Conservation (phyloP, 2,113 vertebrate genomes). For the Pelvicachromis taeniatus region DNA sequence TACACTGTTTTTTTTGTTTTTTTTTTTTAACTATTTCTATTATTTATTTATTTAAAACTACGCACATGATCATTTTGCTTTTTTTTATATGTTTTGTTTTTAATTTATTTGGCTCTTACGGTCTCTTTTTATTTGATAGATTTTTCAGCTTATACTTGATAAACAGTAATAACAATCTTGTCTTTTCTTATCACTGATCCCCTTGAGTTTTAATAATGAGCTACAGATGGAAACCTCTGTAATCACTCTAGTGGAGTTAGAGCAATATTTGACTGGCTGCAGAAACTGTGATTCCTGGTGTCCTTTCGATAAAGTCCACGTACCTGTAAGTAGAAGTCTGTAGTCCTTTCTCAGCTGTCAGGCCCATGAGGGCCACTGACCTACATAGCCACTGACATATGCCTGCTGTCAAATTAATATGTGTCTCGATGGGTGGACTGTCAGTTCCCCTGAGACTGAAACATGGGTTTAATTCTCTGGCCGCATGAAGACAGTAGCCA, state of each 20-base stretch:
- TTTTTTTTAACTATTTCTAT: neutral
- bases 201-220: conserved; percentile 36
- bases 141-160: conserved; percentile 32
- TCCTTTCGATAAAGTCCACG: conserved; percentile 32
- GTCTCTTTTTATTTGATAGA: neutral
- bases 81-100: neutral
- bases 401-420: conserved; percentile 25
- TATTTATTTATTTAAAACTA: neutral
- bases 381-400: neutral
- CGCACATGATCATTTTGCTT: neutral
- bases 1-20: neutral
- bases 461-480: neutral
- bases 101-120: neutral
- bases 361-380: neutral
- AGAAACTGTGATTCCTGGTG: conserved; percentile 73
- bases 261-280: conserved; percentile 74
- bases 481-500: conserved; percentile 7
- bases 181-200: conserved; percentile 4
- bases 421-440: neutral
- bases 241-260: conserved; percentile 42
- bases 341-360: conserved; percentile 13
- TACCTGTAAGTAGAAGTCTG: conserved; percentile 44
- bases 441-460: neutral
- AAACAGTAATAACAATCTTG: conserved; percentile 24
- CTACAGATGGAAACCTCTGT: conserved; percentile 28